phyloP scores from a whole-genome alignment of 2,888 invertebrate species.

The Eupithecia subfuscata region DNA sequence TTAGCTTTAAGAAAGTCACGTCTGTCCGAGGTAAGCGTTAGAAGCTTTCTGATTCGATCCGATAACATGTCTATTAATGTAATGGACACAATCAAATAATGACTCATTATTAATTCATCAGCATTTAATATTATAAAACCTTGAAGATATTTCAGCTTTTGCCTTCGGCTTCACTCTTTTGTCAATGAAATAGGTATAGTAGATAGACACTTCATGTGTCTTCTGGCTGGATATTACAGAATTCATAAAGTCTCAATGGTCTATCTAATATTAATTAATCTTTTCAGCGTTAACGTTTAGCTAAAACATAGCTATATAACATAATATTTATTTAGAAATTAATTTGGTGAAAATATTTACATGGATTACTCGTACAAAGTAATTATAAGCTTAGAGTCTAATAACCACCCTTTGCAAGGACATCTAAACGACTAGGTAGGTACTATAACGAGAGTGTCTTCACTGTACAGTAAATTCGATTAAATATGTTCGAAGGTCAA shows the following conservation, averaged over 20 bases:
- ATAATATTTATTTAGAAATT: no score
- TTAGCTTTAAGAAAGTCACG: constrained; percentile 24
- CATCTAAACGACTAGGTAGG: not conserved
- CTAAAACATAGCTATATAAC: no score
- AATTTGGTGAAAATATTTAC: no score
- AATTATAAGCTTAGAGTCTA: no score
- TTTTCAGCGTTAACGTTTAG: no score
- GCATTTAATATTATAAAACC: not conserved
- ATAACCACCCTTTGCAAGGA: not conserved
- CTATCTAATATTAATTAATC: no score
- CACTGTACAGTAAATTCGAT: not conserved
- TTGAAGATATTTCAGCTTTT: not conserved
- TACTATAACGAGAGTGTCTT: not conserved
- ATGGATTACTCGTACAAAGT: no score
- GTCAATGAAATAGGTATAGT: not conserved
- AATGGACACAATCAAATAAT: constrained; percentile 9
- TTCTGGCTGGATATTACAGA: no score
- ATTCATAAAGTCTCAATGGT: no score
- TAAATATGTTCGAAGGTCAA: not conserved
- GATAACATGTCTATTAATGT: constrained; percentile 1
- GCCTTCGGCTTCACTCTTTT: not conserved
- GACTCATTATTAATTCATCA: not conserved
- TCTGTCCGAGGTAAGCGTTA: not conserved
- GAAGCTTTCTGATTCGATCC: not conserved
- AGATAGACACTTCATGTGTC: not conserved